Evolutionary conservation across 2,113 vertebrate species (phyloP).

Genomic region (Cyphomyrus discorhynchus): DNA sequence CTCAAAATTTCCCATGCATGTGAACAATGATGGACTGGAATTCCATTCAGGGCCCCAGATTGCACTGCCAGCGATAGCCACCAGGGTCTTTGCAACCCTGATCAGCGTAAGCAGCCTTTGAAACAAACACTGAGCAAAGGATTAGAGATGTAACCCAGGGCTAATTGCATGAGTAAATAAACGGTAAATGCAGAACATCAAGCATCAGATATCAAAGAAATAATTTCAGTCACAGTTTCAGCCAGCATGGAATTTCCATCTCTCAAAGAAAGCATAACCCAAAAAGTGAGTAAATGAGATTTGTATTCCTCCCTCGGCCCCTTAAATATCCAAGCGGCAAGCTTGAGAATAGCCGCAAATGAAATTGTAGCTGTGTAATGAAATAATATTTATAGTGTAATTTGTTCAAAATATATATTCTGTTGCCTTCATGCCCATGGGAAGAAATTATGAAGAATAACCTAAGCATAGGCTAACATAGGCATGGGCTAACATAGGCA

Average conservation of each 20-base stretch:
- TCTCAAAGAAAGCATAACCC: not conserved
- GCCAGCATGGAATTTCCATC: not conserved
- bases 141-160: not conserved
- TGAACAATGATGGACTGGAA: not conserved
- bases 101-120: not conserved
- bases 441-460: constrained; percentile 26
- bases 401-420: constrained; percentile 9
- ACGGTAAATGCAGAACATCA: not conserved
- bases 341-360: not conserved
- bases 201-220: not conserved
- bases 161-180: not conserved
- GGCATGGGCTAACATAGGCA: no score
- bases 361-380: constrained; percentile 4
- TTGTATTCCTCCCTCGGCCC: not conserved
- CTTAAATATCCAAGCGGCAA: not conserved
- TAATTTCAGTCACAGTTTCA: not conserved
- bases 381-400: constrained; percentile 20
- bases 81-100: not conserved
- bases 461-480: constrained; percentile 30
- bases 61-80: not conserved
- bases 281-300: not conserved
- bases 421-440: not conserved
- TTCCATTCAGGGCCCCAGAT: not conserved
- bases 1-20: not conserved
- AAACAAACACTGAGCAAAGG: not conserved